A percentile compares a stretch with the other conserved stretches of the same genome.
Evolutionary conservation across 2,888 invertebrate species (phyloP).

Genomic region (Drosophila lacicola): DNA sequence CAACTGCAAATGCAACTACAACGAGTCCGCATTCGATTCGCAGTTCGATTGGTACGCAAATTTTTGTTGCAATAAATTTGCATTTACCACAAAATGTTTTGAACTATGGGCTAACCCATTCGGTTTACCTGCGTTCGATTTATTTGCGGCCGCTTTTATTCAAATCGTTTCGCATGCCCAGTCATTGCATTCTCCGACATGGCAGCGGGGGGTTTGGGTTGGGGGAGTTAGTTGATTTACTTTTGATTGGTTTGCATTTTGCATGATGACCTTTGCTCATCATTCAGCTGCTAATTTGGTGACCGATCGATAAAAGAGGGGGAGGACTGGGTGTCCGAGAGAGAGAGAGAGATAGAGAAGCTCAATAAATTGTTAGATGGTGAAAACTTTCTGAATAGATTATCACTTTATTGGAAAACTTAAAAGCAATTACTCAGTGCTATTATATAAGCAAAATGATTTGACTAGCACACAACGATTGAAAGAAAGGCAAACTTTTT

Average conservation of each 20-base stretch:
- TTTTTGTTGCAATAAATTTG: conserved; percentile 75
- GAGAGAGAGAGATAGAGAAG: too few relatives aligned
- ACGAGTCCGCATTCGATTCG: conserved; percentile 44
- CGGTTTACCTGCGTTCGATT: conserved; percentile 66
- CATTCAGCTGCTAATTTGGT: conserved; percentile 66
- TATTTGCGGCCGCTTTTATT: conserved; percentile 73
- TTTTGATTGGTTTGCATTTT: conserved; percentile 66
- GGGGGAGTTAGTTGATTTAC: conserved; percentile 58
- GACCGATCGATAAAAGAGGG: neutral
- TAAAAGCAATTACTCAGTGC: too few relatives aligned
- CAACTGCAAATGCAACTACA: conserved; percentile 12
- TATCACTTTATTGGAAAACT: too few relatives aligned
- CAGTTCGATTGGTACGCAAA: conserved; percentile 72
- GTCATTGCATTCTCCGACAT: conserved; percentile 7
- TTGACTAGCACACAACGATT: too few relatives aligned
- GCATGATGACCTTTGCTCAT: conserved; percentile 47
- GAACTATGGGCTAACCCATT: conserved; percentile 66
- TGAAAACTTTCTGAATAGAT: too few relatives aligned
- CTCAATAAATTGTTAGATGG: too few relatives aligned
- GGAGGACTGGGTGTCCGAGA: too few relatives aligned
- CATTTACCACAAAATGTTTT: conserved; percentile 79
- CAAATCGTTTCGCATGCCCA: conserved; percentile 52
- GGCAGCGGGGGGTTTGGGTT: neutral
- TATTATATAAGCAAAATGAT: too few relatives aligned
- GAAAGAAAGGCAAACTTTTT: too few relatives aligned